Evolutionary conservation across 2,113 vertebrate genomes (phyloP).

Genomic region (Saiga tatarica): DNA sequence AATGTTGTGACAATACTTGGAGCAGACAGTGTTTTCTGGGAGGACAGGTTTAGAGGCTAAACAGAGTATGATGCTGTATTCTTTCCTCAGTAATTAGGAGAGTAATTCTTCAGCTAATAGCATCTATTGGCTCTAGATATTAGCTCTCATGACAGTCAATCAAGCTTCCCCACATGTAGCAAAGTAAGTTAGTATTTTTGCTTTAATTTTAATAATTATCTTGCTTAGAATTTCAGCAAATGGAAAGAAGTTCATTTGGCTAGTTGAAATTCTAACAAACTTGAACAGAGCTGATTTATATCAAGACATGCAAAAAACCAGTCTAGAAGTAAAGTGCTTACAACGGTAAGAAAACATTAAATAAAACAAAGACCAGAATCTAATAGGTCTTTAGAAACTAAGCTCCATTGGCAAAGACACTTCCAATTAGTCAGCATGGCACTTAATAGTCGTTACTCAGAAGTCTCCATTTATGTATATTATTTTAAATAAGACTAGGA

Average conservation of each 20-base stretch:
- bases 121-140: not conserved
- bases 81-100: not conserved
- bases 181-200: not conserved
- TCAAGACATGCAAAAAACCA: constrained; percentile 15
- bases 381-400: not conserved
- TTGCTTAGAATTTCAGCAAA: constrained; percentile 49
- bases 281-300: not conserved
- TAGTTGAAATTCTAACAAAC: constrained; percentile 42
- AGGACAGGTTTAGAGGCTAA: not conserved
- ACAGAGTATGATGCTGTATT: not conserved
- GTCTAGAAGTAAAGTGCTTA: constrained; percentile 38
- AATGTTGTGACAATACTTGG: not conserved
- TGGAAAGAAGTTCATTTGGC: constrained; percentile 11
- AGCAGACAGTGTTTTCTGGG: not conserved
- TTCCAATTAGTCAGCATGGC: not conserved
- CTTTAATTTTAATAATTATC: constrained; percentile 45
- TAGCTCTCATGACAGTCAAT: not conserved
- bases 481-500: not conserved
- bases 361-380: not conserved
- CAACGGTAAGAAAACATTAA: constrained; percentile 30
- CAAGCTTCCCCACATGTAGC: not conserved
- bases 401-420: not conserved
- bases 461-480: not conserved
- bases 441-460: not conserved
- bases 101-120: not conserved